These are phyloP conservation scores for Paramormyrops kingsleyae DNA, from an alignment of 2,113 vertebrate genomes.

Conservation along the genomic window DNA sequence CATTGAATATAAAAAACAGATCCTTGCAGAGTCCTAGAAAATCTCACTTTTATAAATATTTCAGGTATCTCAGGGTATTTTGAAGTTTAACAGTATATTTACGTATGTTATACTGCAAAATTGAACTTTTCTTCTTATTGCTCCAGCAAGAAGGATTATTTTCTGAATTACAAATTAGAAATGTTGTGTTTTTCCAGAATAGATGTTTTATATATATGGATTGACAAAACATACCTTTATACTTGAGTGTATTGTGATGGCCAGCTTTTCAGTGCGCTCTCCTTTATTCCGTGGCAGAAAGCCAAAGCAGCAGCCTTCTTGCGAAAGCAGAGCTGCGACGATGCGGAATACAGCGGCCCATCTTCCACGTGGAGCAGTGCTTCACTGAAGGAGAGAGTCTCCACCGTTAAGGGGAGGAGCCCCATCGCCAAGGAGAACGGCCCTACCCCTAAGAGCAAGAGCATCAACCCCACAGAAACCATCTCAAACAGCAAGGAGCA, in stretches of 20 bases:
- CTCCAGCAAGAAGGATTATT: background rate
- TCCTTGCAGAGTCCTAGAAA: background rate
- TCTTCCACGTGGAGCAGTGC: slow-evolving; percentile 24
- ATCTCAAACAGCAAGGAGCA: slow-evolving; percentile 28
- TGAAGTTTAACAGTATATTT: background rate
- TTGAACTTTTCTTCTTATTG: background rate
- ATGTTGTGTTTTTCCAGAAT: background rate
- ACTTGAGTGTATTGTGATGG: background rate
- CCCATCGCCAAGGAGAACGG: slow-evolving; percentile 35
- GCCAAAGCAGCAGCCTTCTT: slow-evolving; percentile 60
- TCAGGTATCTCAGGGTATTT: background rate
- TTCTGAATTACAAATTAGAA: background rate
- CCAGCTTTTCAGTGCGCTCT: background rate
- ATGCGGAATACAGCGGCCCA: slow-evolving; percentile 50
- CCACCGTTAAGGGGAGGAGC: slow-evolving; percentile 42
- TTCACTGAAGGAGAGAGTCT: slow-evolving; percentile 29
- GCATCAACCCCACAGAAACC: background rate
- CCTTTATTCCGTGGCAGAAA: slow-evolving; percentile 51
- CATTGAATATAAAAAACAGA: background rate
- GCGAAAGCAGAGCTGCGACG: slow-evolving; percentile 62
- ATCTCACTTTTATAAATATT: background rate
- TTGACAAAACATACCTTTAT: background rate
- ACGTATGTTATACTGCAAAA: background rate
- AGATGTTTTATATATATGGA: background rate
- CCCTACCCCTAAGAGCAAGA: slow-evolving; percentile 34